phyloP scores from a whole-genome alignment of 2,113 vertebrate genomes.

The Tragelaphus scriptus region DNA sequence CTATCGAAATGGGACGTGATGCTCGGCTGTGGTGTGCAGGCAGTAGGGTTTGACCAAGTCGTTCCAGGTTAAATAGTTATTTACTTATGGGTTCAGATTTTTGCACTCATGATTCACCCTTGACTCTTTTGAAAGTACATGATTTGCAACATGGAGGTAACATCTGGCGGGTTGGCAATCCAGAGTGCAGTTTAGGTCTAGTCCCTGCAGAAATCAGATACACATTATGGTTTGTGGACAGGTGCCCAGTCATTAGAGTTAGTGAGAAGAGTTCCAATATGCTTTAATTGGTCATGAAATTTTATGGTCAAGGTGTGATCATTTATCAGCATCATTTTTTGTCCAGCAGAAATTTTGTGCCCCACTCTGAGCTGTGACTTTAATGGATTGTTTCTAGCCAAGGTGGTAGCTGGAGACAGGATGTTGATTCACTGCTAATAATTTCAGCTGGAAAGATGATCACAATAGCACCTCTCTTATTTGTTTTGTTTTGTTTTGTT shows the following conservation, averaged over 20 bases:
- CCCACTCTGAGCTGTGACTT: neutral
- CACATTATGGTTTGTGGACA: neutral
- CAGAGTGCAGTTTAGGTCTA: neutral
- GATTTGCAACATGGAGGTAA: neutral
- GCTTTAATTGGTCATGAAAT: neutral
- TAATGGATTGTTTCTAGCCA: neutral
- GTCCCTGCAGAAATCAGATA: neutral
- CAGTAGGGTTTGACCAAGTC: neutral
- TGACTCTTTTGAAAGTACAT: neutral
- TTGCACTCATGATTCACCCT: neutral
- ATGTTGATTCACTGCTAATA: conserved; percentile 1
- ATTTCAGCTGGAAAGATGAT: neutral
- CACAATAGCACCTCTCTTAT: neutral
- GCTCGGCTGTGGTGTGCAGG: neutral
- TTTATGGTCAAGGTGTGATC: neutral
- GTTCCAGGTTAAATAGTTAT: neutral
- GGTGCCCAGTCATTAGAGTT: neutral
- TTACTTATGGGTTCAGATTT: neutral
- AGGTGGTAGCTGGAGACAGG: neutral
- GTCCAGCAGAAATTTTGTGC: neutral
- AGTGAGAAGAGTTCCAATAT: neutral
- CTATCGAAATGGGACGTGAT: neutral
- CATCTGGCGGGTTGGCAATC: neutral
- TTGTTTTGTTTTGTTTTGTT: neutral
- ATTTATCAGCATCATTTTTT: neutral